Conservation (phyloP, 2,888 invertebrate species). For the Keiferia lycopersicella region DNA sequence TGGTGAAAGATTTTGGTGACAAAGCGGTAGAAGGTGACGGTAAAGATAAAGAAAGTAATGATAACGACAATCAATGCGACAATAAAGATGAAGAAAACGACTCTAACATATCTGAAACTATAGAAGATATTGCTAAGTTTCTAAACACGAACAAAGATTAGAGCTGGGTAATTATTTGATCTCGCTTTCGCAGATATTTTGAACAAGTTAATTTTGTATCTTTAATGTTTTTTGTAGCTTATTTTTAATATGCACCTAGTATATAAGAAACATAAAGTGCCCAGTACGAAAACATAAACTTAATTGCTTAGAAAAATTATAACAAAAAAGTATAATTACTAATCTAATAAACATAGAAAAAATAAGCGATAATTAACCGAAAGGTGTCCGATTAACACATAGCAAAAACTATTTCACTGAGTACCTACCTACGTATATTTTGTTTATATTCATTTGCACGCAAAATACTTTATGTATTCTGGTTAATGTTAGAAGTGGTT, state of each 20-base stretch:
- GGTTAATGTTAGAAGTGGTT: too few species aligned
- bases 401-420: too few species aligned
- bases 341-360: background rate
- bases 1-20: background rate
- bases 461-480: too few species aligned
- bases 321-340: background rate
- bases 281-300: background rate
- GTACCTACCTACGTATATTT: too few species aligned
- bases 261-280: background rate
- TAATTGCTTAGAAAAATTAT: background rate
- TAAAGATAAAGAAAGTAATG: background rate
- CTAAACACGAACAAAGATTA: slow-evolving; percentile 17
- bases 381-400: background rate
- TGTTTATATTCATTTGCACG: too few species aligned
- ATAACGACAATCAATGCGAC: background rate
- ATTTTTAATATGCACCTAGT: slow-evolving; percentile 9
- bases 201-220: background rate
- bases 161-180: background rate
- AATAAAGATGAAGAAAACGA: slow-evolving; percentile 19
- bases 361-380: background rate
- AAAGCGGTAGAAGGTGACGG: slow-evolving; percentile 11
- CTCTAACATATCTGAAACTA: slow-evolving; percentile 10
- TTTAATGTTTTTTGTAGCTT: background rate
- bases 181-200: background rate
- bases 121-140: slow-evolving; percentile 12